Percentiles rank a stretch among this genome's conserved stretches.
These are phyloP conservation scores for Sylvilagus floridanus DNA, from an alignment of 2,797 vertebrate genomes.

Conservation along the genomic window DNA sequence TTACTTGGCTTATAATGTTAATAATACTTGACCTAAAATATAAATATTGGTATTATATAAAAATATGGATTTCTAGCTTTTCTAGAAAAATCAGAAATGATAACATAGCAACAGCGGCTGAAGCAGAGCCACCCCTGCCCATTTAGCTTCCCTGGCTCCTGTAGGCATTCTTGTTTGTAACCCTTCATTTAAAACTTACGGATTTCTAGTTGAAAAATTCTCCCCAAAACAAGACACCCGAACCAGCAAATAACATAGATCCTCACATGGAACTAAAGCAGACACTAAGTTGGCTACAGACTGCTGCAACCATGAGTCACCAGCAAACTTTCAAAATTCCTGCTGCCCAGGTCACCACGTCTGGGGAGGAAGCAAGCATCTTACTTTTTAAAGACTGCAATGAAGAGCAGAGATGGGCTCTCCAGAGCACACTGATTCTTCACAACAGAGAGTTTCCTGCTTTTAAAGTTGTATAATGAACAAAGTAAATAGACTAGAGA, in stretches of 20 bases:
- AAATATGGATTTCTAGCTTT: constrained; percentile 2
- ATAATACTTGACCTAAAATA: constrained; percentile 9
- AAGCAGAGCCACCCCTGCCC: not conserved
- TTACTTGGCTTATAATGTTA: not conserved
- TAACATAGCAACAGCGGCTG: not conserved
- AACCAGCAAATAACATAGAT: constrained; percentile 28
- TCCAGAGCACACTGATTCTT: not conserved
- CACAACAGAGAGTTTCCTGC: not conserved
- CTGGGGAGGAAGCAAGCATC: not conserved
- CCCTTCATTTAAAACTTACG: constrained; percentile 4
- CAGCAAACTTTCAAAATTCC: constrained; percentile 7
- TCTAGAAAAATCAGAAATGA: not conserved
- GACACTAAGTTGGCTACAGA: not conserved
- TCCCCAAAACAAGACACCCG: not conserved
- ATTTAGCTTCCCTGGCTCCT: not conserved
- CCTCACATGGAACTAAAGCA: not conserved
- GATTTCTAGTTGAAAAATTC: constrained; percentile 12
- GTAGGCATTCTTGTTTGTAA: not conserved
- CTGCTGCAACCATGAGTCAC: not conserved
- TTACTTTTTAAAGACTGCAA: not conserved
- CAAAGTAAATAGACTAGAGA: not conserved
- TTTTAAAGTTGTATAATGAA: constrained; percentile 22
- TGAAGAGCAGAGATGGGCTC: not conserved
- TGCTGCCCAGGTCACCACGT: not conserved
- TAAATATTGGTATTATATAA: constrained; percentile 17